Evolutionary conservation across 2,797 vertebrate genomes (phyloP).

Genomic region (Squalus acanthias): DNA sequence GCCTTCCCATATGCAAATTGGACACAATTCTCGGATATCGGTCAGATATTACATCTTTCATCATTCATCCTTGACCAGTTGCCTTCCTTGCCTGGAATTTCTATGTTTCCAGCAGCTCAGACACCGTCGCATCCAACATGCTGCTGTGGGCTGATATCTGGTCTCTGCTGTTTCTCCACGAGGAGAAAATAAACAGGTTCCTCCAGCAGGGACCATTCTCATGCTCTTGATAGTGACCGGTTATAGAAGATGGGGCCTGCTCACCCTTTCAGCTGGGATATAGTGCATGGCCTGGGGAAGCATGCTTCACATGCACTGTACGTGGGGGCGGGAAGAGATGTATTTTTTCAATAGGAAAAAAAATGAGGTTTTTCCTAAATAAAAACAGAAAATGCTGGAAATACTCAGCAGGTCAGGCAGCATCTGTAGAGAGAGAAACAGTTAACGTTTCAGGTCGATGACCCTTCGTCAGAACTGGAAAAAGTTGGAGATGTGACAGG

Average conservation of each 20-base stretch:
- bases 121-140: background rate
- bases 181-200: background rate
- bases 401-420: too few species aligned
- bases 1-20: background rate
- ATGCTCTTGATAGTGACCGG: background rate
- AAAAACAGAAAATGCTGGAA: too few species aligned
- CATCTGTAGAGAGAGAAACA: too few species aligned
- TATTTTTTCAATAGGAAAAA: too few species aligned
- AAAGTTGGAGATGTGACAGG: too few species aligned
- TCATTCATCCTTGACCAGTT: background rate
- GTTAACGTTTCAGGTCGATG: too few species aligned
- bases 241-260: background rate
- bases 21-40: too few species aligned
- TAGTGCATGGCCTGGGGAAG: background rate
- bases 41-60: background rate
- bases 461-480: too few species aligned
- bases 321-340: too few species aligned
- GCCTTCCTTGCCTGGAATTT: background rate
- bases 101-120: background rate
- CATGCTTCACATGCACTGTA: background rate
- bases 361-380: too few species aligned
- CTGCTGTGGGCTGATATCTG: background rate
- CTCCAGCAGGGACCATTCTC: background rate
- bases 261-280: background rate
- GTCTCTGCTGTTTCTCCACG: background rate